These are phyloP conservation scores for Pelosia muscerda DNA, from an alignment of 2,888 invertebrate species.

Conservation along the genomic window DNA sequence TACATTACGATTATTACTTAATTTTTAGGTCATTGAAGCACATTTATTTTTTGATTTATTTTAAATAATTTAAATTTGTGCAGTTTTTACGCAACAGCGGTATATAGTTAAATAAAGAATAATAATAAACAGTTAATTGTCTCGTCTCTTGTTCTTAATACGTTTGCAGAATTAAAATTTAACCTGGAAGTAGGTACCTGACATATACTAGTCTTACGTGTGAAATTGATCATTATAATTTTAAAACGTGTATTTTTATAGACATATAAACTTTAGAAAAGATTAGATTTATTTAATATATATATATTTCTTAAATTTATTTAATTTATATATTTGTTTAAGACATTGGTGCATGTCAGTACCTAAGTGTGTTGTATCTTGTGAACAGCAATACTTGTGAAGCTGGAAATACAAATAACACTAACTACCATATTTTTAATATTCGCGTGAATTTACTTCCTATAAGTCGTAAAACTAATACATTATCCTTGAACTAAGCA, in stretches of 20 bases:
- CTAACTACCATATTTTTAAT: background rate
- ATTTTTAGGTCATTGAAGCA: background rate
- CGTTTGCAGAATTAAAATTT: background rate
- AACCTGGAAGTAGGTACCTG: background rate
- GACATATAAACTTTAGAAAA: too few relatives aligned
- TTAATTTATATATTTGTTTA: too few relatives aligned
- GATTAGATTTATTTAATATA: too few relatives aligned
- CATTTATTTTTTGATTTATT: background rate
- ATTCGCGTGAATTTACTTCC: constrained; percentile 2
- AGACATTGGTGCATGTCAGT: too few relatives aligned
- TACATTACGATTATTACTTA: background rate
- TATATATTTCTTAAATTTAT: too few relatives aligned
- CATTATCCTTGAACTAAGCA: constrained; percentile 1
- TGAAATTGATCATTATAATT: too few relatives aligned
- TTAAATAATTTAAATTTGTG: background rate
- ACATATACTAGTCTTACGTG: too few relatives aligned
- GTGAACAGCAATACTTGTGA: too few relatives aligned
- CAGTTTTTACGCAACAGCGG: constrained; percentile 2
- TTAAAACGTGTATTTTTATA: too few relatives aligned
- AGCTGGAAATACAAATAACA: too few relatives aligned
- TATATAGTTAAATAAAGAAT: background rate
- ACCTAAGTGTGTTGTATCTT: too few relatives aligned
- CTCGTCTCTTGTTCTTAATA: background rate
- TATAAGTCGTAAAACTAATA: constrained; percentile 4
- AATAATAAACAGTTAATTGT: background rate